Base-by-base conservation (phyloP, 2,113 vertebrate species). In the Panthera tigris region DNA sequence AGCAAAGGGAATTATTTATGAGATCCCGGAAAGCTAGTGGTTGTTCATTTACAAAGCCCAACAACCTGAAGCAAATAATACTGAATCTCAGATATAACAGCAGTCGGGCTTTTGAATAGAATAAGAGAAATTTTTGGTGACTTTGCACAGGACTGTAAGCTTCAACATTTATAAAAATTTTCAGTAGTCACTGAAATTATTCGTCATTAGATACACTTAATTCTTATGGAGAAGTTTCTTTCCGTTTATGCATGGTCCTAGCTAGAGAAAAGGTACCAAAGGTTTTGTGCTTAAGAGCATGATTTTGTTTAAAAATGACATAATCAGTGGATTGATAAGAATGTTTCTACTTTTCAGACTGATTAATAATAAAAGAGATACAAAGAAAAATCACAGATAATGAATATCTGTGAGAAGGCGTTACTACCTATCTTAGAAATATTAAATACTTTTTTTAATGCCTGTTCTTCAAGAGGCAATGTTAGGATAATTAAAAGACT, bases 1-100 rank as follows among this genome's bases (percentile, higher is more conserved):
- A 96, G 85, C 52, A 89, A 96, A 86, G 21, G 3, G 39, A 89
- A 97, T 97, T 96, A 91, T 94, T 95, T 96, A 95, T 94, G 50
- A 95, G 33, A 94, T 78, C 78, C 25, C 0, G 0, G 81, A 89
- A 93, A 85, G 39, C 48, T 41, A 73, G 76, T 96, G 50, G 39
- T 21, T 91, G 9, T 86, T 97, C 57, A 86, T 97, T 95, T 97
- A 84, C 66, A 94, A 81, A 93, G 39, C 1, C 21, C 52, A 88
- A 55, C 41, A 89, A 85, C 41, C 41, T 73, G 25, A 73, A n/a
- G 18, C 45, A 94, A 89, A 93, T 94, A 91, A 81, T 39, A 61
- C 52, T 81, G n/a, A 85, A 76, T 73, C 57, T 27, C 65, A 91
- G 63, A 39, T 50, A 15, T 61, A 52, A 69, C 76, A 83, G 87